These are phyloP conservation scores for Lepidochitona cinerea DNA, from an alignment of 2,888 invertebrate genomes.

Conservation along the genomic window DNA sequence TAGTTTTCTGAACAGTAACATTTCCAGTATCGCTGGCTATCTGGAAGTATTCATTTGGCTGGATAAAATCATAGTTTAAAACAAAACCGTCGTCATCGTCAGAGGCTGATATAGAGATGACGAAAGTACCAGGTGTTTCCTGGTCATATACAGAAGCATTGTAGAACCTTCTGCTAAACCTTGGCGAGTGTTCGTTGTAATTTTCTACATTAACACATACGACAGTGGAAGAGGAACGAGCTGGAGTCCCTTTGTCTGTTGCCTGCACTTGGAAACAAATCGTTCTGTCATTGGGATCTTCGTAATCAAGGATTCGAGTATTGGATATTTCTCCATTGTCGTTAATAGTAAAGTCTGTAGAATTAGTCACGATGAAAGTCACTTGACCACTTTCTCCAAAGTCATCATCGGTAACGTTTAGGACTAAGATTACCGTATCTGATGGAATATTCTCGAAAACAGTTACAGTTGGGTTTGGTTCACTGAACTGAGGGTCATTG, in stretches of 20 bases:
- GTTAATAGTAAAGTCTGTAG: background rate
- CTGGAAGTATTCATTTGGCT: background rate
- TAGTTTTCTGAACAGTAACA: background rate
- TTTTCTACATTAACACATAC: background rate
- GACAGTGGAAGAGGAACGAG: background rate
- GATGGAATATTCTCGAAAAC: background rate
- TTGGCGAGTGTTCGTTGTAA: background rate
- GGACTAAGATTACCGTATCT: background rate
- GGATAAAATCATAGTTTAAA: background rate
- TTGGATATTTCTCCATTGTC: background rate
- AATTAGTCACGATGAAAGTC: background rate
- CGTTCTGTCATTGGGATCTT: background rate
- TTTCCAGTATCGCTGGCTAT: background rate
- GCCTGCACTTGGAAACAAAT: background rate
- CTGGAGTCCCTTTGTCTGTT: background rate
- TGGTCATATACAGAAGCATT: background rate
- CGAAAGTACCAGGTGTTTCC: background rate
- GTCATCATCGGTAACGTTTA: background rate
- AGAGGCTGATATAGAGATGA: background rate
- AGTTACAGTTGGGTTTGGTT: background rate
- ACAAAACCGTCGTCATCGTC: background rate
- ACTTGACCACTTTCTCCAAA: background rate
- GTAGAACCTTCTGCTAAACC: background rate
- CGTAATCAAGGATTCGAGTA: background rate
- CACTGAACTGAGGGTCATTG: background rate